Conservation (phyloP, 2,888 invertebrate genomes). For the Pediacus dermestoides region DNA sequence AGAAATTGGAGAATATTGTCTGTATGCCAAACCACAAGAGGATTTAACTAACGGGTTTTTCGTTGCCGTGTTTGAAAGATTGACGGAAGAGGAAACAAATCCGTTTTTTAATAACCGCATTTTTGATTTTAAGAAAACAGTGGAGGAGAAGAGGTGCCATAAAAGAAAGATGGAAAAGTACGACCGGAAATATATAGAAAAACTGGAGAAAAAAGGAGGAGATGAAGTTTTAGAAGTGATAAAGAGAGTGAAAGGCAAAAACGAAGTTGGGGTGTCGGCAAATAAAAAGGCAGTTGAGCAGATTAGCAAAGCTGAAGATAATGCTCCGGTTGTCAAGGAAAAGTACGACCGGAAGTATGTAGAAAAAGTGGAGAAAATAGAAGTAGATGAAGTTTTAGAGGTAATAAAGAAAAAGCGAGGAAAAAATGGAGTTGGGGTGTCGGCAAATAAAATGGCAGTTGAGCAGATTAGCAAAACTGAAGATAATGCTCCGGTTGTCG, state of each 20-base stretch:
- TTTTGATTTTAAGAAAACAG: slow-evolving; percentile 29
- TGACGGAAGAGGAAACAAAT: slow-evolving; percentile 49
- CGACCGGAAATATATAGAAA: no score
- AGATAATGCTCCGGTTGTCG: slow-evolving; percentile 12
- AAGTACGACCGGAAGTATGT: slow-evolving; percentile 5
- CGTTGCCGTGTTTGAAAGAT: slow-evolving; percentile 80
- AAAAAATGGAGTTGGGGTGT: slow-evolving; percentile 15
- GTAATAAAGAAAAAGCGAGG: slow-evolving; percentile 8
- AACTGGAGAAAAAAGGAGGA: not conserved
- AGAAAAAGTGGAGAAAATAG: slow-evolving; percentile 20
- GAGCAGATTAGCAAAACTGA: not conserved
- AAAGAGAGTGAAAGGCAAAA: not conserved
- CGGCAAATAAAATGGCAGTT: no score
- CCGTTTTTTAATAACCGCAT: slow-evolving; percentile 34
- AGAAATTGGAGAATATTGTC: slow-evolving; percentile 67
- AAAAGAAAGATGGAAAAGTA: slow-evolving; percentile 7
- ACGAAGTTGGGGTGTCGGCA: not conserved
- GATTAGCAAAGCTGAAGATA: not conserved
- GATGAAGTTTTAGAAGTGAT: not conserved
- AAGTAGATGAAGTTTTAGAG: slow-evolving; percentile 15
- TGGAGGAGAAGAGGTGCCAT: slow-evolving; percentile 22
- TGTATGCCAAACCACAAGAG: slow-evolving; percentile 71
- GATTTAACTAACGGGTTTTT: slow-evolving; percentile 94
- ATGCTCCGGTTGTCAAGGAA: slow-evolving; percentile 4
- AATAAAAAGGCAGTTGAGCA: not conserved